phyloP scores from a whole-genome alignment of 2,888 invertebrate species.

The Nemapogon koenigi region DNA sequence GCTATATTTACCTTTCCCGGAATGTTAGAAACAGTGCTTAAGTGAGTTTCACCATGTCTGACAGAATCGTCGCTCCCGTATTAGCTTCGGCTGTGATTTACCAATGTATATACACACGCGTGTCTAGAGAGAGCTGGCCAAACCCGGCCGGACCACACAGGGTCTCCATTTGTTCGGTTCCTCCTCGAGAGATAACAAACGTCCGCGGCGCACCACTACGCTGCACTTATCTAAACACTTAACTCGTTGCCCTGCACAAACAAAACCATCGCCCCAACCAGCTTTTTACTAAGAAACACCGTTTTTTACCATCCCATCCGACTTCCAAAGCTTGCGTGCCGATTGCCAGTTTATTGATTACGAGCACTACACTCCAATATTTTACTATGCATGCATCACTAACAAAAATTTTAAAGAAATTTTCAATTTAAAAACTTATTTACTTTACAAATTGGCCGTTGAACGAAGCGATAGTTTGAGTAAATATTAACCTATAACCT shows the following conservation, averaged over 20 bases:
- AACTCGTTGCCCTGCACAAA: constrained; percentile 52
- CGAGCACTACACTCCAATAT: constrained; percentile 3
- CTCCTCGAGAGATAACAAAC: constrained; percentile 58
- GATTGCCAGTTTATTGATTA: constrained; percentile 26
- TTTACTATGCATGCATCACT: constrained; percentile 5
- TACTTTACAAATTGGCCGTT: no score
- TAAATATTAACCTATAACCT: constrained; percentile 7
- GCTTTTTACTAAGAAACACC: constrained; percentile 54
- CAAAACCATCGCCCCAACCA: constrained; percentile 52
- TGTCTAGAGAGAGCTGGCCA: constrained; percentile 29
- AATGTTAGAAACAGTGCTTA: no score
- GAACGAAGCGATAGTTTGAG: neutral
- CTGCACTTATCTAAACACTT: constrained; percentile 64
- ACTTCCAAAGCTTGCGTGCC: constrained; percentile 41
- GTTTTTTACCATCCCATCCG: constrained; percentile 44
- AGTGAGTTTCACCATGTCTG: no score
- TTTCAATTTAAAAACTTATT: no score
- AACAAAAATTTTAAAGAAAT: neutral
- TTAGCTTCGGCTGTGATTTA: constrained; percentile 28
- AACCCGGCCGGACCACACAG: constrained; percentile 57
- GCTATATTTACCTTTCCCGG: no score
- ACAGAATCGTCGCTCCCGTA: no score
- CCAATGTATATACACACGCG: constrained; percentile 27
- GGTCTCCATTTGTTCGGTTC: constrained; percentile 53
- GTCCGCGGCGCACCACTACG: constrained; percentile 42